These are phyloP conservation scores for Lota lota DNA, from an alignment of 2,113 vertebrate species.

Conservation along the genomic window DNA sequence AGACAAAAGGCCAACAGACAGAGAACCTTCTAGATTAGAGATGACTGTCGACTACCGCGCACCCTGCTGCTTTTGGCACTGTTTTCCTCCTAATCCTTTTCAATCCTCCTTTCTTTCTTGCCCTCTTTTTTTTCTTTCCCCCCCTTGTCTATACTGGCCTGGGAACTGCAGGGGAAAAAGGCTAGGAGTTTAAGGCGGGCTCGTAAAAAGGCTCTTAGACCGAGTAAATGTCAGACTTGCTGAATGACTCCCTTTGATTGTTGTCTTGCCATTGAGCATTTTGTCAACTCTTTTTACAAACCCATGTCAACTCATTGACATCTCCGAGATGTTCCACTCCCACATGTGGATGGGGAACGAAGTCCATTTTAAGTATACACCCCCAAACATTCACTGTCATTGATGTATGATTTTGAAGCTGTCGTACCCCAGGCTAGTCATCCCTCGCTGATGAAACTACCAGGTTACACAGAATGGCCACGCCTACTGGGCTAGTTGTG, in stretches of 20 bases:
- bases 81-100: too few species aligned
- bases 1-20: too few species aligned
- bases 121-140: not conserved
- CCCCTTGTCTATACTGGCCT: slow-evolving; percentile 12
- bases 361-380: too few species aligned
- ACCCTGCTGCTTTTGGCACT: too few species aligned
- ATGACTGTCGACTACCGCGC: too few species aligned
- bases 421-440: too few species aligned
- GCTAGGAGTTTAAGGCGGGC: slow-evolving; percentile 1
- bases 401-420: too few species aligned
- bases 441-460: too few species aligned
- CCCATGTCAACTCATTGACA: not conserved
- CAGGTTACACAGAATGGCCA: slow-evolving; percentile 29
- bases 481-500: slow-evolving; percentile 26
- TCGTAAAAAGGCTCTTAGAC: slow-evolving; percentile 40
- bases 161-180: slow-evolving; percentile 39
- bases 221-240: slow-evolving; percentile 28
- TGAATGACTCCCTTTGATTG: slow-evolving; percentile 32
- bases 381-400: too few species aligned
- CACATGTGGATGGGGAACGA: too few species aligned
- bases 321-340: not conserved
- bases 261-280: slow-evolving; percentile 26
- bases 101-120: too few species aligned
- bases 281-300: not conserved
- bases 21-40: too few species aligned